These are phyloP conservation scores for Tarsius wallacei DNA, from an alignment of 2,797 vertebrate species.

Conservation along the genomic window DNA sequence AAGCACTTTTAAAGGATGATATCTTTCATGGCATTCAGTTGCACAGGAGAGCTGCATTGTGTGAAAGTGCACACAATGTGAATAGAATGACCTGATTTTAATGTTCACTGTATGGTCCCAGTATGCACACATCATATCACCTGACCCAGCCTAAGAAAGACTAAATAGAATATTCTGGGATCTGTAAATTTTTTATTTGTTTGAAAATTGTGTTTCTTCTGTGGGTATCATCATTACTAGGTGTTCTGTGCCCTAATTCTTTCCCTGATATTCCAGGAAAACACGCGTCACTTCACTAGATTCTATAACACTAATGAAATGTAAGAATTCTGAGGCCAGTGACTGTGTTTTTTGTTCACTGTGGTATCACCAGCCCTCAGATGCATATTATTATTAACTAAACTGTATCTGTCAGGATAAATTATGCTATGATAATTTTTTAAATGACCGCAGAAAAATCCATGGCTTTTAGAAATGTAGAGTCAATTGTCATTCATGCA, in stretches of 20 bases:
- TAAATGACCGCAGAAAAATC: neutral
- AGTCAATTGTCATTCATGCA: neutral
- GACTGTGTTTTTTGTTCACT: neutral
- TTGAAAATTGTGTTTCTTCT: neutral
- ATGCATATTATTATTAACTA: neutral
- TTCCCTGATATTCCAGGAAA: neutral
- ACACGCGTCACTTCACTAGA: neutral
- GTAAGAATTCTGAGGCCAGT: neutral
- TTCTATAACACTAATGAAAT: neutral
- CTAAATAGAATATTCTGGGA: neutral
- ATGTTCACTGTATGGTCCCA: neutral
- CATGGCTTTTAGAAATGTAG: neutral
- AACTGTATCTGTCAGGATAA: neutral
- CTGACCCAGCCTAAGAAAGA: neutral
- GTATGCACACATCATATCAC: neutral
- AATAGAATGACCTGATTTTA: neutral
- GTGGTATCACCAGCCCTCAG: neutral
- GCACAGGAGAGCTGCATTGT: neutral
- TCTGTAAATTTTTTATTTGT: neutral
- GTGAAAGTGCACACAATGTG: neutral
- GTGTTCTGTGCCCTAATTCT: neutral
- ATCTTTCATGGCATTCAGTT: neutral
- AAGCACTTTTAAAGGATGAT: neutral
- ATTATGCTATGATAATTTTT: neutral
- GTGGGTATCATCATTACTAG: neutral